These are phyloP conservation scores for Pelodiscus sinensis DNA, from an alignment of 2,113 vertebrate genomes.

Conservation along the genomic window DNA sequence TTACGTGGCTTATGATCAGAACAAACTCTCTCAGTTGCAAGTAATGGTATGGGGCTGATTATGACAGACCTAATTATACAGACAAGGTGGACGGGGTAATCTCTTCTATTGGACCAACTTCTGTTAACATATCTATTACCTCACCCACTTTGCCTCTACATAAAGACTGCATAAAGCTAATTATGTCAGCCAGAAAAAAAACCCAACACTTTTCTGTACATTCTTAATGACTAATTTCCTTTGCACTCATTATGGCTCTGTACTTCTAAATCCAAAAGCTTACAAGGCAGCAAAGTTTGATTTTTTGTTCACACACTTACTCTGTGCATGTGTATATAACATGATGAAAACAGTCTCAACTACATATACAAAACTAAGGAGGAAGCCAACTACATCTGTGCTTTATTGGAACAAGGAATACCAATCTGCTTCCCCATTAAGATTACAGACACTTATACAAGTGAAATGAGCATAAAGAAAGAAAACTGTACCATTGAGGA, in stretches of 20 bases:
- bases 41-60: not conserved
- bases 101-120: not conserved
- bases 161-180: not conserved
- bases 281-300: not conserved
- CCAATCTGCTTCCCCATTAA: fast-evolving
- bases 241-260: not conserved
- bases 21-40: not conserved
- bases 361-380: not conserved
- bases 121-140: not conserved
- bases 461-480: not conserved
- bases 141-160: not conserved
- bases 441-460: not conserved
- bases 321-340: not conserved
- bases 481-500: constrained; percentile 87
- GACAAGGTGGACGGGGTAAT: not conserved
- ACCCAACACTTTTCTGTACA: not conserved
- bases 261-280: not conserved
- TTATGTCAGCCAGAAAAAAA: not conserved
- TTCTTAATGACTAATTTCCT: not conserved
- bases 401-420: not conserved
- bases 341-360: not conserved
- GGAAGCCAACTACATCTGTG: not conserved
- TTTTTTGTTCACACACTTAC: not conserved
- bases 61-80: not conserved
- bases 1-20: not conserved